Conservation (phyloP, 2,888 invertebrate species). For the Athalia cordata region DNA sequence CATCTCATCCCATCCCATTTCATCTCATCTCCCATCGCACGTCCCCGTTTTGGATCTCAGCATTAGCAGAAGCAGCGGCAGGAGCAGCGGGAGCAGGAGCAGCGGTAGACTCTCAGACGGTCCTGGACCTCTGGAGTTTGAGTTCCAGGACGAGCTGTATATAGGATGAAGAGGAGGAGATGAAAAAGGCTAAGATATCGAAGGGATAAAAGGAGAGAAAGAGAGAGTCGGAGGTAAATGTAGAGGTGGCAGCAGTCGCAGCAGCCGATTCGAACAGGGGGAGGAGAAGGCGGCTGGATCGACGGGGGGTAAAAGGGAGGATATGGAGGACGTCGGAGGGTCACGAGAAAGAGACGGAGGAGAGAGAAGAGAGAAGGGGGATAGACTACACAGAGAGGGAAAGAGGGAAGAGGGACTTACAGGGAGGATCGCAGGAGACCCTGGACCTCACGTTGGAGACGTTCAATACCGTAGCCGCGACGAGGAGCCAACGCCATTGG, state of each 20-base stretch:
- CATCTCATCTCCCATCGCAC: too few species aligned
- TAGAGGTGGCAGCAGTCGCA: conserved; percentile 48
- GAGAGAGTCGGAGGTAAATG: conserved; percentile 49
- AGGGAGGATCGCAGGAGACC: conserved; percentile 55
- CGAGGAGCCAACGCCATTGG: conserved; percentile 70
- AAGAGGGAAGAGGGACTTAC: conserved; percentile 39
- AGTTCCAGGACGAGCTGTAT: not conserved
- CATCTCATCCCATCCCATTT: conserved; percentile 32
- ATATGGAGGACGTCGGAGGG: conserved; percentile 64
- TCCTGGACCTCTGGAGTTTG: conserved; percentile 38
- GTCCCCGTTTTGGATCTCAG: conserved; percentile 51
- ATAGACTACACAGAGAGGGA: conserved; percentile 3
- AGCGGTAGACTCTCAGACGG: conserved; percentile 52
- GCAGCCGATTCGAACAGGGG: conserved; percentile 28
- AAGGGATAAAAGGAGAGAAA: conserved; percentile 42
- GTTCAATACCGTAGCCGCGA: conserved; percentile 71
- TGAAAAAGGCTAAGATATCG: conserved; percentile 25
- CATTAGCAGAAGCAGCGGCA: not conserved
- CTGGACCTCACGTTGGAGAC: conserved; percentile 70
- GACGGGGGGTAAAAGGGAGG: conserved; percentile 52
- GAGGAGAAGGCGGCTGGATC: conserved; percentile 51
- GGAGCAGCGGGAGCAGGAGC: too few species aligned
- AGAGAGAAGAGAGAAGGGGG: conserved; percentile 48
- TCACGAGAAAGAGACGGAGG: conserved; percentile 60
- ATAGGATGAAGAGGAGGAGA: conserved; percentile 1